These are phyloP conservation scores for Dasypogon diadema DNA, from an alignment of 2,888 invertebrate genomes.

Conservation along the genomic window DNA sequence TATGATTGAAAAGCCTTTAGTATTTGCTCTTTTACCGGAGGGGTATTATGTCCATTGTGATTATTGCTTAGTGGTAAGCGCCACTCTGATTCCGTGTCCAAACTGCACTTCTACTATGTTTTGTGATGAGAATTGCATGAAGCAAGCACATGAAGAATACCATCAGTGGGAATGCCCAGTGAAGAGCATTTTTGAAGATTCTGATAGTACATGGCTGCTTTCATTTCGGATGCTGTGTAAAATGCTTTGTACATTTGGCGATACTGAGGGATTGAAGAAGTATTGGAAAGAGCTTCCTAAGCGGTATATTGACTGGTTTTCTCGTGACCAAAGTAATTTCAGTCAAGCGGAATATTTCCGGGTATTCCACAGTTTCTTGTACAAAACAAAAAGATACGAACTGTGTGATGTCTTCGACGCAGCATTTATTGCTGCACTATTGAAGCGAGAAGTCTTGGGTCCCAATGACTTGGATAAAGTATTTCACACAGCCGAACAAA, in stretches of 20 bases:
- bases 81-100: conserved; percentile 66
- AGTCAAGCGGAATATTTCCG: conserved; percentile 67
- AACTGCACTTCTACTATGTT: conserved; percentile 67
- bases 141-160: conserved; percentile 75
- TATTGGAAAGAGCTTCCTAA: conserved; percentile 65
- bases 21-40: conserved; percentile 69
- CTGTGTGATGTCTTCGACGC: neutral
- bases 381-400: neutral
- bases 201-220: conserved; percentile 77
- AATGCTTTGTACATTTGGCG: conserved; percentile 67
- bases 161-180: conserved; percentile 84
- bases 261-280: conserved; percentile 65
- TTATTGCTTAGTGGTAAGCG: conserved; percentile 65
- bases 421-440: neutral
- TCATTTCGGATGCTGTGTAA: conserved; percentile 74
- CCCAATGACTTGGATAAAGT: neutral
- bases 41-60: conserved; percentile 67
- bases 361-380: conserved; percentile 74
- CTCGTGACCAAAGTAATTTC: conserved; percentile 63
- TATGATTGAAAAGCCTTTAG: conserved; percentile 81
- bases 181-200: conserved; percentile 72
- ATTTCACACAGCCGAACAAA: neutral
- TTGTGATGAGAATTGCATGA: conserved; percentile 65
- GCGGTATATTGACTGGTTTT: conserved; percentile 65
- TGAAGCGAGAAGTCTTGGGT: neutral